Base-by-base conservation (phyloP, 1,140 invertebrate species). In the Zelostemma sp. region DNA sequence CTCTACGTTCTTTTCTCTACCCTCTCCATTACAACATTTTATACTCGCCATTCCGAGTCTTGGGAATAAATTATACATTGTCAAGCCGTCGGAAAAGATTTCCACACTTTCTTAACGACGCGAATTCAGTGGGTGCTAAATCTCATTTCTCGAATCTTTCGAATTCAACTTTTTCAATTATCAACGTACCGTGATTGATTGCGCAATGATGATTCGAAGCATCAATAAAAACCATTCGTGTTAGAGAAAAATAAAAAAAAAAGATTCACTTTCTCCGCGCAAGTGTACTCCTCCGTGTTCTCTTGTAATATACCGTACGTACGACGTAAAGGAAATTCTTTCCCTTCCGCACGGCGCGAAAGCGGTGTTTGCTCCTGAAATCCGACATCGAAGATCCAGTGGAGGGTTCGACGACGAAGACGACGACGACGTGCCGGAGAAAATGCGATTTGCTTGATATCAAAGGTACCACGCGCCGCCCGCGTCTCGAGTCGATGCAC, bases 371-470 rank as follows among this genome's bases (percentile, higher is more conserved):
- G 68, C 60, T 28, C 53, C 63, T 63, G 50, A 72, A 72, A 72
- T 72, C 59, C 63, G 55, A 70, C 61, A 65, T 64, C 58, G 55
- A 63, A 43, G 21, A 19, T n/a, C 9, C 35, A 38, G 9, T 11
- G 40, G 8, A 65, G 68, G 68, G 68, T 70, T 54, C 57, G 49
- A 40, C n/a, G n/a, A n/a, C n/a, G n/a, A n/a, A n/a, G n/a, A n/a
- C n/a, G n/a, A n/a, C n/a, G n/a, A 28, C 21, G 38, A 58, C 58
- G 57, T 62, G 68, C 57, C 56, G 58, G 59, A 60, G 68, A 71
- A 71, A 66, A 71, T 71, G 68, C 68, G 68, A 71, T 71, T 71
- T 71, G 35, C 58, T 63, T 28, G 50, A 71, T 71, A 71, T 71
- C 62, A 71, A 71, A 66, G 68, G 68, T 70, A 57, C n/a, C n/a